Percentiles rank a stretch among this genome's conserved stretches.
Conservation (phyloP, 2,797 vertebrate genomes). For the Gobio occitaniae region DNA sequence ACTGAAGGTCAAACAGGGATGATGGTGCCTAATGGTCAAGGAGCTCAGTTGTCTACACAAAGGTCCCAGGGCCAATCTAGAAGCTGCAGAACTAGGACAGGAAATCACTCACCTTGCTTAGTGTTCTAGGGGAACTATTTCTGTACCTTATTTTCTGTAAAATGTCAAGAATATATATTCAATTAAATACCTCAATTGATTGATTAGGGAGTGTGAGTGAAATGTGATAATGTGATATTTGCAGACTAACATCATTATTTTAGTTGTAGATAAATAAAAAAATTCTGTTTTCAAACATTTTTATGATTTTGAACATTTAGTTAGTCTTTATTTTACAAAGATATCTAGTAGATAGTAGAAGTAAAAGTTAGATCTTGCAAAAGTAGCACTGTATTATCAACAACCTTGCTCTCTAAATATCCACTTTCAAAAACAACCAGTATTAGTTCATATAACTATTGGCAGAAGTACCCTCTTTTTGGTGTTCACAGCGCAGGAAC, state of each 20-base stretch:
- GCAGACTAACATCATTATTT: too few species aligned
- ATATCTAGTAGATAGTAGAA: too few species aligned
- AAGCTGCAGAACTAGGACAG: neutral
- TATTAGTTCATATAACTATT: neutral
- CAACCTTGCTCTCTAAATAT: neutral
- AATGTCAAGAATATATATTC: neutral
- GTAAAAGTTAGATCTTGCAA: too few species aligned
- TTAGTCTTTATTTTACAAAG: too few species aligned
- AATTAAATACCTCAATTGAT: neutral
- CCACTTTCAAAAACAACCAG: neutral
- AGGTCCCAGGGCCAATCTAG: neutral
- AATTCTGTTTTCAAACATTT: too few species aligned
- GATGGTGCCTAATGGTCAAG: neutral
- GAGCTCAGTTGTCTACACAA: neutral
- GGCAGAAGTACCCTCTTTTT: neutral
- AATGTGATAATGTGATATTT: neutral
- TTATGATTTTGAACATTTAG: too few species aligned
- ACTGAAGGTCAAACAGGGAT: conserved; percentile 28
- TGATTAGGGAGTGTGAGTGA: neutral
- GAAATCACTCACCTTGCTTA: neutral
- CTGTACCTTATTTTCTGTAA: neutral
- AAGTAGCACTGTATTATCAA: neutral
- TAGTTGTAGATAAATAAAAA: too few species aligned
- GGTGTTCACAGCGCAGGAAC: neutral
- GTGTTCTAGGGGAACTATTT: neutral